Base-by-base conservation (phyloP, 2,113 vertebrate genomes). In the Morphnarchus princeps region DNA sequence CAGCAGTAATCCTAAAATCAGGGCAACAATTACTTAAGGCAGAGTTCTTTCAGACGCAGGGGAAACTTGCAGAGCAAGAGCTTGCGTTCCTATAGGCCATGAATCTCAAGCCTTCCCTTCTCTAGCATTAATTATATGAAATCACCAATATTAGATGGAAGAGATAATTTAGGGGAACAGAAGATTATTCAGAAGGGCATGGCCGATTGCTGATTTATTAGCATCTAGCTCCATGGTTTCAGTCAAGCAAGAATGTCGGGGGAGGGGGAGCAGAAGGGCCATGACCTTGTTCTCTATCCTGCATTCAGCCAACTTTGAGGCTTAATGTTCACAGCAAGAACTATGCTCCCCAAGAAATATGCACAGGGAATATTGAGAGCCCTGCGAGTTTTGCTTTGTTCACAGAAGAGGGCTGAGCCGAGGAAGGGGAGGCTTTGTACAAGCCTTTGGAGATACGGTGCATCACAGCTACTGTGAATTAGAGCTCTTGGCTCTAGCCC, bases 11-110 rank as follows among this genome's bases (percentile, higher is more conserved):
- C 57, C 54, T 94, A 89, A 94, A 95, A 94, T 89, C 95, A 97
- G 95, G 91, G 71, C 88, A 84, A 95, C 49, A 59, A 45, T 89
- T 74, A 93, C 89, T 97, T 93, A 96, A 94, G 91, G 93, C 80
- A 88, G 70, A 95, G 80, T 94, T 97, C 61, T 86, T 94, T 92
- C 87, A 90, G 66, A 93, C 1, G 9, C 88, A 86, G 52, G 29
- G 65, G 50, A 95, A 96, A 63, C 63, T 84, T 95, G 74, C 43
- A 54, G 59, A 87, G 72, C 79, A 71, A 85, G 29, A 95, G 67
- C 7, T 34, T 89, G 14, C 11, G 4, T 90, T 96, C 85, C 88
- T 95, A 89, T 40, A 94, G 78, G 95, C 90, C 95, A 92, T 73
- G 74, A 96, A 95, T 94, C 59, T 47, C 67, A 87, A 95, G 50